Evolutionary conservation across 2,888 invertebrate genomes (phyloP), one percentile per base, ranked within the genome.

Genomic region (Proisotoma minuta): DNA sequence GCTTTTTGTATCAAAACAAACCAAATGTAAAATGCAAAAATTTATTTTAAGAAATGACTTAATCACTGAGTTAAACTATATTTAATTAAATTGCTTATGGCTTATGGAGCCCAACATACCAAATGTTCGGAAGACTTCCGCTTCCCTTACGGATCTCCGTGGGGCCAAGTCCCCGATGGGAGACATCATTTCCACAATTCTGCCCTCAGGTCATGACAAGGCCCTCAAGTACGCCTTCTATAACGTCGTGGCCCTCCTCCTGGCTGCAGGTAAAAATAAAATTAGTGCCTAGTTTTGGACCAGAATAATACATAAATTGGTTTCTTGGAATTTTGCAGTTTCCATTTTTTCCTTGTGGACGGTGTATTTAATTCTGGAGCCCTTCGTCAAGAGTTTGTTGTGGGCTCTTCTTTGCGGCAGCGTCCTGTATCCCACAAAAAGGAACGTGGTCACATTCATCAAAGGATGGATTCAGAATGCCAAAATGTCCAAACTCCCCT

Each of bases 371-470:
- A 89, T 92, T 71, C 80, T 96, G 28, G 89, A 91, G 74, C 94
- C 95, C 0, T 97, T 96, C 78, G 85, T 98, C 34, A 88, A 91
- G 72, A 96, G 98, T 0, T 79, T 99, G 58, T 83, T 97, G 73
- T 99, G 98, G 98, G 96, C 98, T 0, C 81, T 95, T 60, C 81
- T 99, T 29, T 91, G 95, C 75, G 99, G 99, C n/a, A 94, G 96
- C 0, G 89, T 96, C 40, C 82, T 98, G n/a, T 93, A 95, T 78
- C 98, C 98, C 0, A 88, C 95, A 76, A 98, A 98, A 78, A 84
- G 87, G 65, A 86, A 84, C 60, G 78, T 72, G 20, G 68, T 67
- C 22, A 62, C 59, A 1, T 59, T 66, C 34, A 51, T 66, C 2
- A 52, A 60, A 24, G 57, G 60, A 15, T 72, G 69, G 68, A 53